Base-by-base conservation (phyloP, 1,140 invertebrate species). In the Cyphomyrmex costatus region DNA sequence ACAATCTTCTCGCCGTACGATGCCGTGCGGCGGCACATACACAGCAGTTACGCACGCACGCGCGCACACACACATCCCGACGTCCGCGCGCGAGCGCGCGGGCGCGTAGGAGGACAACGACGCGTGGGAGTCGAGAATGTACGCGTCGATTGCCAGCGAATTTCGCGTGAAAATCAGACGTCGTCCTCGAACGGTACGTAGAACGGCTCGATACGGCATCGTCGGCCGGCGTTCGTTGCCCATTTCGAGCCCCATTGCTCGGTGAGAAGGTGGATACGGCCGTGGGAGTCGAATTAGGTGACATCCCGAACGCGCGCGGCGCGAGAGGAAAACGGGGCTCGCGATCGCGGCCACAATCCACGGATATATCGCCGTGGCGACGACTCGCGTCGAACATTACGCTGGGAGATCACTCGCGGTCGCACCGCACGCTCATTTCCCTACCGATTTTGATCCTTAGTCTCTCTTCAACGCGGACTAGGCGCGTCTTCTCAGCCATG, bases 381-480 rank as follows among this genome's bases (percentile, higher is more conserved):
- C 73, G n/a, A n/a, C 27, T 14, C 30, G n/a, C n/a, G 14, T 61
- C 10, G 0, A 4, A 14, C 30, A 24, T n/a, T 16, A 33, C 49
- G 46, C 46, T 49, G 36, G 24, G 24, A 21, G n/a, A 8, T 24
- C 24, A 46, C 4, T 14, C 24, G 42, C 42, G 16, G 4, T 30
- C 14, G 21, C 46, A 24, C 49, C 14, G 7, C 53, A 30, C 60
- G 77, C 53, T 6, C 36, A 19, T 70, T n/a, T 87, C 88, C 91
- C 80, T 96, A 98, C 97, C 97, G 93, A 98, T 98, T 97, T 98
- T 98, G 94, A 98, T 97, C 97, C 97, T 98, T 95, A 98, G 96
- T 95, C 97, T 96, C 96, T 98, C 97, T 95, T 97, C 97, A 95
- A 97, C 96, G 96, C 97, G 97, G 96, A 98, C 97, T 96, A 97